Conservation (phyloP, 2,797 vertebrate species). For the Phalloptychus januarius region DNA sequence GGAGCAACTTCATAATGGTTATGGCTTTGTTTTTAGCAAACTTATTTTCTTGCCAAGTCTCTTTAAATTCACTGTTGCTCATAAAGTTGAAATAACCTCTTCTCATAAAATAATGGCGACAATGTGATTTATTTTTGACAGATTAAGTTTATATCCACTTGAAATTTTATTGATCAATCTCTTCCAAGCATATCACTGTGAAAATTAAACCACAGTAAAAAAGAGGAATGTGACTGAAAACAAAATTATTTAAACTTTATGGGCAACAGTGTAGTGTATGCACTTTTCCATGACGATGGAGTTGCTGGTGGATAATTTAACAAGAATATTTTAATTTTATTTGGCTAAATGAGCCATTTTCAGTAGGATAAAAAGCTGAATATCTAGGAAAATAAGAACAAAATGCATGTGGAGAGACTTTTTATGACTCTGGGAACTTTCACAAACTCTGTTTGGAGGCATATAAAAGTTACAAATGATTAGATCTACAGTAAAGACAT, state of each 20-base stretch:
- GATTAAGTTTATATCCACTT: slow-evolving; percentile 2
- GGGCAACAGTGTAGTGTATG: not conserved
- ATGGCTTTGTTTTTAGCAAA: not conserved
- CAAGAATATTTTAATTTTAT: not conserved
- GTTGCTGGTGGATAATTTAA: not conserved
- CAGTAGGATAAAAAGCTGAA: not conserved
- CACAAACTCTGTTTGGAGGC: not conserved
- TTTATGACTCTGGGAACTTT: not conserved
- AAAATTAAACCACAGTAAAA: slow-evolving; percentile 1
- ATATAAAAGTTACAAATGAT: not conserved
- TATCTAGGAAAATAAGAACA: not conserved
- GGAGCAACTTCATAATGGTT: not conserved
- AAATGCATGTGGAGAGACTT: not conserved
- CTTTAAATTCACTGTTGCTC: slow-evolving; percentile 7
- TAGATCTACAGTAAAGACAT: not conserved
- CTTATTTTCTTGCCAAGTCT: not conserved
- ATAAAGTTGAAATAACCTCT: not conserved
- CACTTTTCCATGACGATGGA: not conserved
- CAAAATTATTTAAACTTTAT: not conserved
- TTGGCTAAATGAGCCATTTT: not conserved
- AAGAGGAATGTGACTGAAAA: not conserved
- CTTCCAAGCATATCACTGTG: not conserved
- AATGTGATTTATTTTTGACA: slow-evolving; percentile 4
- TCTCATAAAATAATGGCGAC: not conserved
- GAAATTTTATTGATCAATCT: not conserved